Evolutionary conservation across 2,113 vertebrate species (phyloP), one percentile per base, ranked within the genome.

Genomic region (Oenanthe melanoleuca): DNA sequence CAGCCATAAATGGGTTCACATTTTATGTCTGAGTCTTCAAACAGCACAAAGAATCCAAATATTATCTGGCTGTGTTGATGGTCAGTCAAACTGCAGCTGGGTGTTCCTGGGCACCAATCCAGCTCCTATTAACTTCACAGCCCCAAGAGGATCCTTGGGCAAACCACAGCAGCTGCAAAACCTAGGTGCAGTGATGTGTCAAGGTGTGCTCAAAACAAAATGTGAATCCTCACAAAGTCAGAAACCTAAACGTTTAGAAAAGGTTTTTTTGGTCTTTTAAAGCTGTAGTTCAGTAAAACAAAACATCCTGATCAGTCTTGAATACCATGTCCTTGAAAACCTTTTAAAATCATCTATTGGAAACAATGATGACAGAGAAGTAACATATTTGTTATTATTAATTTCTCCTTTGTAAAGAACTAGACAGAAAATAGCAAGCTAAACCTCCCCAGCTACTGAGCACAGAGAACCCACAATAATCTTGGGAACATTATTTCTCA

Each of bases 131-230:
- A 90, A 74, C 67, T 67, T 29, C 23, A n/a, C 42, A 74, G 67
- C 47, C 80, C 52, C 3, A 3, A 29, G 45, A 86, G 56, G 60
- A 80, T 53, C 52, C 59, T 55, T 20, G 20, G 70, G 69, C 3
- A 14, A 92, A 86, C 9, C 64, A 57, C 13, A 74, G 69, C 72
- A 92, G 64, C 82, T 94, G 90, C 64, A 93, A 86, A 96, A 74
- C 40, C 28, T 60, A 71, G 40, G 38, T 67, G 67, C 71, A 80
- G 63, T 31, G 31, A 80, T 45, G 40, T 50, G 64, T 72, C 75
- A 89, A 71, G 47, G 26, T 73, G 28, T 1, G 4, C 33, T 59
- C 55, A 28, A 75, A 89, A 75, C 49, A 71, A 44, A 56, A 65
- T 8, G 3, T 14, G 19, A 67, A 82, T n/a, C 34, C 45, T 69